Percentiles rank a stretch among this genome's conserved stretches.
These are phyloP conservation scores for Mus musculus DNA, from an alignment of 2,113 vertebrate species.

Conservation along the genomic window DNA sequence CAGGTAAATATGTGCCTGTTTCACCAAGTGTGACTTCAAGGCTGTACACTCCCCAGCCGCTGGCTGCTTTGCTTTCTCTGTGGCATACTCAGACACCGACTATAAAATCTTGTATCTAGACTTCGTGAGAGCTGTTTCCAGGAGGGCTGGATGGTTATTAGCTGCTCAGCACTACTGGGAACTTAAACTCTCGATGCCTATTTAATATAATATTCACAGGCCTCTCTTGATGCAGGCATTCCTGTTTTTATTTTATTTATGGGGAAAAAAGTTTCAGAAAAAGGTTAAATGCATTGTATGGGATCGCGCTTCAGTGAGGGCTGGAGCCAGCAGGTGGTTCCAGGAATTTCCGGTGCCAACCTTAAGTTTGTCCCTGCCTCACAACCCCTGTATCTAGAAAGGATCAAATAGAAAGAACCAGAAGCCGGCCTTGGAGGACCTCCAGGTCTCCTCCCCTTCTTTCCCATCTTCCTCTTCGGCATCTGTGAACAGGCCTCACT, in stretches of 20 bases:
- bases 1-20: background rate
- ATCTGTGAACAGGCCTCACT: background rate
- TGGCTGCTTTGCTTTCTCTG: background rate
- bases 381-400: background rate
- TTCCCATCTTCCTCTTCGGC: background rate
- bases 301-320: background rate
- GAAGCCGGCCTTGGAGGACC: background rate
- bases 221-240: background rate
- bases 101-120: slow-evolving; percentile 2
- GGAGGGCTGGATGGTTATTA: background rate
- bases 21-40: background rate
- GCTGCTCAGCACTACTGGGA: background rate
- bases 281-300: background rate
- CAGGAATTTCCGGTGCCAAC: background rate
- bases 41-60: background rate
- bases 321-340: background rate
- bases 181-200: background rate
- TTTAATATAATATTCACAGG: slow-evolving; percentile 27
- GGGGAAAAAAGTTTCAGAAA: slow-evolving; percentile 27
- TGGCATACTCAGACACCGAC: background rate
- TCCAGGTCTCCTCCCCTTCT: background rate
- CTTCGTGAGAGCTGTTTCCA: slow-evolving; percentile 20
- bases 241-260: slow-evolving; percentile 21
- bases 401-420: background rate
- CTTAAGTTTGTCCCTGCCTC: background rate